Evolutionary conservation across 2,888 invertebrate genomes (phyloP), one percentile per base, ranked within the genome.

Genomic region (Gonocerus acuteangulatus): DNA sequence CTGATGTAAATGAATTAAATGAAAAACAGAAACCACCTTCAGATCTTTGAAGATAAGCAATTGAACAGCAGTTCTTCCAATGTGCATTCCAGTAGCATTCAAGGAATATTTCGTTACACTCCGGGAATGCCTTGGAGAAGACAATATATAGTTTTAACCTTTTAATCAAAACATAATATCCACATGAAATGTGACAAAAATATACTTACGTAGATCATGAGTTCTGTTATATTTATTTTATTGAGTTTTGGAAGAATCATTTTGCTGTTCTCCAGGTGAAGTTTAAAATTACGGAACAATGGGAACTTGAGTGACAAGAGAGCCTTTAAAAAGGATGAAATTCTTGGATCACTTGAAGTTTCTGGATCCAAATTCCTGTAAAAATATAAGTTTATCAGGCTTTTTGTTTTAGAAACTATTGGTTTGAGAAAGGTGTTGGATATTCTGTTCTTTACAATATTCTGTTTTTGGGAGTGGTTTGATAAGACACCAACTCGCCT

Each of bases 11-110:
- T 1, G 70, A 70, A 60, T 71, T 71, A 62, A 71, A 70, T 0
- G 70, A 67, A 56, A 69, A 71, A 61, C 71, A 71, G 60, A 70
- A 70, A 6, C 71, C 71, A 22, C 68, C 69, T 60, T 70, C 70
- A 1, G 69, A 68, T 42, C 68, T 66, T 27, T 70, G 69, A 9
- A 69, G 48, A 32, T 66, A 65, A 42, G 70, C 69, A 7, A 69
- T 65, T 16, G 48, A 11, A 49, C 71, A 71, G 51, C 71, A 71
- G 48, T 68, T 67, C 36, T 64, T 60, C 13, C 47, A 39, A 15
- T 66, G 61, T 0, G 70, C 70, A 22, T 69, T 66, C 71, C 71
- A 71, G 39, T 49, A 67, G 59, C 71, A 71, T 7, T 62, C 59
- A 21, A 64, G 54, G 57, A 71, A 69, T 4, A 71, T 44, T 39